Conservation (phyloP, 2,113 vertebrate species). For the Donacobius atricapilla region DNA sequence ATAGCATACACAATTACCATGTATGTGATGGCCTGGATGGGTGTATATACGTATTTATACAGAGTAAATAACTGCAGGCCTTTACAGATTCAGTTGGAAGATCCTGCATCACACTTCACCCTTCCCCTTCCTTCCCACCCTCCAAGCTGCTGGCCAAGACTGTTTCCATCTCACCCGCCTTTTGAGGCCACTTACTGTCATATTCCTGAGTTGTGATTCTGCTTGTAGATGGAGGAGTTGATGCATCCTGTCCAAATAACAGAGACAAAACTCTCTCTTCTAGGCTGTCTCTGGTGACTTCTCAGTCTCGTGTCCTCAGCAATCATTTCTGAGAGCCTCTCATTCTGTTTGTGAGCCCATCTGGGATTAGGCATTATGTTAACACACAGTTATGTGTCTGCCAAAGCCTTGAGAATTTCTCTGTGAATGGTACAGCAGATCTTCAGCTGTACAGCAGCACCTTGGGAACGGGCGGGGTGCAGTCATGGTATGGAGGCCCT, state of each 20-base stretch:
- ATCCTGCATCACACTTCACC: accelerated
- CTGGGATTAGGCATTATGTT: background rate
- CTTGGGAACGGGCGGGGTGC: background rate
- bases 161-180: background rate
- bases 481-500: background rate
- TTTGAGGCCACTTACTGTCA: background rate
- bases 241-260: background rate
- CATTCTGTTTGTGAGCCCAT: background rate
- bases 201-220: background rate
- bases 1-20: background rate
- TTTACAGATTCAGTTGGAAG: background rate
- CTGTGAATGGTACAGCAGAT: background rate
- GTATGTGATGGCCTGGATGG: no score
- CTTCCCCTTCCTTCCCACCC: background rate
- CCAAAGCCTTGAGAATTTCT: background rate
- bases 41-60: background rate
- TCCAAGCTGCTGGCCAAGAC: background rate
- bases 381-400: background rate
- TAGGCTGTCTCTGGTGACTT: background rate
- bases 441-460: background rate
- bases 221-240: background rate
- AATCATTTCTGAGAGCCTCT: background rate
- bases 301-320: background rate
- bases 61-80: background rate
- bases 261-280: background rate